phyloP scores from a whole-genome alignment of 1,140 invertebrate genomes.

The Leptinotarsa defecta region DNA sequence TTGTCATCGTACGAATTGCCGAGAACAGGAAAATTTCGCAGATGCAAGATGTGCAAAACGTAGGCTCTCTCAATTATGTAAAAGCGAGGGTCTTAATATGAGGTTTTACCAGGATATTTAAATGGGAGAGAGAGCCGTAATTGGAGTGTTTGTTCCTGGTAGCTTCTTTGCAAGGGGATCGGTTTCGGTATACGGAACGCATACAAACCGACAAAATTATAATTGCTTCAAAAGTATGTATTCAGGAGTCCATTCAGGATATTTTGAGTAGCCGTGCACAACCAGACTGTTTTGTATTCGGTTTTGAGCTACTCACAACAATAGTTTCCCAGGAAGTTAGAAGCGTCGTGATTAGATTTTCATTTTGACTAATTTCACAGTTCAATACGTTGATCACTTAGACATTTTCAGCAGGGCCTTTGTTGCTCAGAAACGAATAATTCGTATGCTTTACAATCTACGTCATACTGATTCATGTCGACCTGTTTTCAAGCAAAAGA shows the following conservation, averaged over 20 bases:
- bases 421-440: too few relatives aligned
- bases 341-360: too few relatives aligned
- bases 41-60: constrained; percentile 16
- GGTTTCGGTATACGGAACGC: not conserved
- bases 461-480: too few relatives aligned
- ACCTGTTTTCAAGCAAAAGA: too few relatives aligned
- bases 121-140: constrained; percentile 21
- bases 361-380: too few relatives aligned
- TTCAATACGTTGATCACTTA: too few relatives aligned
- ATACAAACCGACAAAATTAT: constrained; percentile 14
- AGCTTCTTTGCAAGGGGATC: constrained; percentile 11
- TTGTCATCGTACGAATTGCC: not conserved
- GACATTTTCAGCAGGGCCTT: too few relatives aligned
- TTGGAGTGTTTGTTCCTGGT: constrained; percentile 26
- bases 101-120: constrained; percentile 25
- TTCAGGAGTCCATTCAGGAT: constrained; percentile 1
- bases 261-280: not conserved
- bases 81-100: constrained; percentile 20
- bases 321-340: too few relatives aligned
- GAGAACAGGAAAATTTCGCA: not conserved
- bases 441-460: too few relatives aligned
- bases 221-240: constrained; percentile 9
- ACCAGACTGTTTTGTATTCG: too few relatives aligned
- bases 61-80: constrained; percentile 26
- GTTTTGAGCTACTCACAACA: too few relatives aligned